Percentiles rank a stretch among this genome's conserved stretches.
These are phyloP conservation scores for Sebastiscus tertius DNA, from an alignment of 2,797 vertebrate species.

Conservation along the genomic window DNA sequence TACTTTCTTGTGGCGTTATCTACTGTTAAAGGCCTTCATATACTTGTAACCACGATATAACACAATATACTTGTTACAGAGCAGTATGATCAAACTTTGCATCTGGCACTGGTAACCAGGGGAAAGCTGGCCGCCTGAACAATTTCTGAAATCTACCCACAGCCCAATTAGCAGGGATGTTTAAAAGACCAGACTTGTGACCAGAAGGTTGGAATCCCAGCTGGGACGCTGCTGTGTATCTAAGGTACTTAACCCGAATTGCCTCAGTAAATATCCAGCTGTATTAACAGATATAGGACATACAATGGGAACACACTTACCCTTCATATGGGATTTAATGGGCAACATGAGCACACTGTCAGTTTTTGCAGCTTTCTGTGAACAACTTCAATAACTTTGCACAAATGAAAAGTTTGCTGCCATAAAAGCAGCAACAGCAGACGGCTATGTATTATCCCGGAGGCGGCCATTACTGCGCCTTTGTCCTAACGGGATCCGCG, in stretches of 20 bases:
- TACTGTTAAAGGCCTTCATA: background rate
- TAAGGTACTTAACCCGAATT: conserved; percentile 85
- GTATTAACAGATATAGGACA: conserved; percentile 78
- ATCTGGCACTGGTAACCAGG: conserved; percentile 50
- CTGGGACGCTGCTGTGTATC: conserved; percentile 76
- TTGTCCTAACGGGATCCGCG: conserved; percentile 70
- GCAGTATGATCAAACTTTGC: conserved; percentile 44
- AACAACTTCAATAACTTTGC: conserved; percentile 71
- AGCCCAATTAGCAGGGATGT: conserved; percentile 84
- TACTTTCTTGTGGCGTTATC: background rate
- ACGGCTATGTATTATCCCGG: conserved; percentile 58
- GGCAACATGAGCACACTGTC: conserved; percentile 58
- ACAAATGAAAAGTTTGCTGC: conserved; percentile 74
- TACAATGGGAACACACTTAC: conserved; percentile 71
- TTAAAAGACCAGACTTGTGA: conserved; percentile 84
- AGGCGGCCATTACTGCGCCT: conserved; percentile 61
- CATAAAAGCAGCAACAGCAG: conserved; percentile 64
- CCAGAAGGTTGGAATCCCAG: conserved; percentile 85
- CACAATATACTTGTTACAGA: conserved; percentile 2
- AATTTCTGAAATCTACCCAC: conserved; percentile 70
- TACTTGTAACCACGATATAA: background rate
- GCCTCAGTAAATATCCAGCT: conserved; percentile 87
- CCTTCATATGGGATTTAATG: conserved; percentile 73
- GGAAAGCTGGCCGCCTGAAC: conserved; percentile 59
- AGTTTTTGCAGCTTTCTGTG: conserved; percentile 53